phyloP scores from a whole-genome alignment of 2,113 vertebrate genomes.

The Oenanthe oenanthe region DNA sequence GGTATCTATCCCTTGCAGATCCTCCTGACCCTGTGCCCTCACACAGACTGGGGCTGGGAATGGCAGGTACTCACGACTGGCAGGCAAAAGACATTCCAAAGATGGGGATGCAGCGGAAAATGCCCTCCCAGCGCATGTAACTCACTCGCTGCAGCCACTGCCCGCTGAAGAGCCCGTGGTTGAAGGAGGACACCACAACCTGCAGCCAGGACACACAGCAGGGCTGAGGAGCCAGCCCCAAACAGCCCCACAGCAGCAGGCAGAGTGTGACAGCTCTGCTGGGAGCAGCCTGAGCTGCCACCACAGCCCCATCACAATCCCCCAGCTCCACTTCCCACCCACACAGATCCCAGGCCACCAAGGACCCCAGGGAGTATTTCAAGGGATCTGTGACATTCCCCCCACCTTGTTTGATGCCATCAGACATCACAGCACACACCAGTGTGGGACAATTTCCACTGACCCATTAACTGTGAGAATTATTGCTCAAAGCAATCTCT shows the following conservation, averaged over 20 bases:
- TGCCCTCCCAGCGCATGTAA: slow-evolving; percentile 90
- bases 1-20: not conserved
- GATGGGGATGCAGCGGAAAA: slow-evolving; percentile 98
- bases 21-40: not conserved
- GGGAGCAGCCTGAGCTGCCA: not conserved
- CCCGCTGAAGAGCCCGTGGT: slow-evolving; percentile 90
- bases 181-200: slow-evolving; percentile 95
- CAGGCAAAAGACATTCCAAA: slow-evolving; percentile 99
- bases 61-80: slow-evolving; percentile 92
- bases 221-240: slow-evolving; percentile 31
- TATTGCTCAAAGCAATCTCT: not conserved
- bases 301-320: not conserved
- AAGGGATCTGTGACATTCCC: not conserved
- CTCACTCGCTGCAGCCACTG: slow-evolving; percentile 89
- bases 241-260: not conserved
- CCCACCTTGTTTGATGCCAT: not conserved
- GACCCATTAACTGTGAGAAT: not conserved
- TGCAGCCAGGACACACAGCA: slow-evolving; percentile 72
- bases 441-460: not conserved
- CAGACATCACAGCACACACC: not conserved
- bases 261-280: not conserved
- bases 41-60: not conserved
- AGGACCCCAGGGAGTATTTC: not conserved
- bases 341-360: not conserved
- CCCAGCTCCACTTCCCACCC: not conserved